A percentile compares a stretch with the other conserved stretches of the same genome.
Conservation (phyloP, 2,888 invertebrate genomes). For the Acleris holmiana region DNA sequence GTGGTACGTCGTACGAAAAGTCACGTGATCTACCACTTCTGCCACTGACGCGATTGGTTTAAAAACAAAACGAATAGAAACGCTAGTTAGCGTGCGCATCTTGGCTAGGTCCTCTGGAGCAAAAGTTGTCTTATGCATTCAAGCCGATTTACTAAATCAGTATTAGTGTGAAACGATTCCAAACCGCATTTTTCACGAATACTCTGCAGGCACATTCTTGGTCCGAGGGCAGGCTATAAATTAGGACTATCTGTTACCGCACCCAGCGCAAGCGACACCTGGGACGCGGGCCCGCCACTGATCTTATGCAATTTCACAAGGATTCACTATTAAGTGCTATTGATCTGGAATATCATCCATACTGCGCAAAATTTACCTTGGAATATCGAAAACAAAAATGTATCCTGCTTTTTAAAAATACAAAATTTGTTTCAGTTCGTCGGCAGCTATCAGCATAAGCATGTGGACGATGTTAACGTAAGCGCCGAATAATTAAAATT, state of each 20-base stretch:
- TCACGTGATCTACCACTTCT: no score
- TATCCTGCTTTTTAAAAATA: background rate
- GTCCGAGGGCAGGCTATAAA: constrained; percentile 33
- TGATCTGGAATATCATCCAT: constrained; percentile 15
- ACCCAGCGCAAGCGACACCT: constrained; percentile 31
- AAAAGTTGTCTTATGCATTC: constrained; percentile 31
- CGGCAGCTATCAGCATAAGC: constrained; percentile 28
- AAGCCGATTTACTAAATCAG: constrained; percentile 24
- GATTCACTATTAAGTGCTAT: constrained; percentile 29
- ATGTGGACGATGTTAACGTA: constrained; percentile 40
- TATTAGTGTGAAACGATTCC: constrained; percentile 12
- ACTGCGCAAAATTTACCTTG: background rate
- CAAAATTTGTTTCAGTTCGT: constrained; percentile 26
- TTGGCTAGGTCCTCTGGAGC: no score
- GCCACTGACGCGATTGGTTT: no score
- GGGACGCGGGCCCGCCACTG: constrained; percentile 32
- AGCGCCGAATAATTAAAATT: constrained; percentile 65
- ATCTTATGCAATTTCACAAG: constrained; percentile 33
- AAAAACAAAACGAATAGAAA: no score
- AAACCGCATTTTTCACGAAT: constrained; percentile 30
- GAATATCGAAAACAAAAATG: constrained; percentile 8
- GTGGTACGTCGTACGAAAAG: no score
- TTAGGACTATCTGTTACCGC: constrained; percentile 37
- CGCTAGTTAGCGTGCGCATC: no score
- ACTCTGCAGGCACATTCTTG: constrained; percentile 29